These are phyloP conservation scores for Elaeidobius kamerunicus DNA, from an alignment of 2,888 invertebrate species.

Conservation along the genomic window DNA sequence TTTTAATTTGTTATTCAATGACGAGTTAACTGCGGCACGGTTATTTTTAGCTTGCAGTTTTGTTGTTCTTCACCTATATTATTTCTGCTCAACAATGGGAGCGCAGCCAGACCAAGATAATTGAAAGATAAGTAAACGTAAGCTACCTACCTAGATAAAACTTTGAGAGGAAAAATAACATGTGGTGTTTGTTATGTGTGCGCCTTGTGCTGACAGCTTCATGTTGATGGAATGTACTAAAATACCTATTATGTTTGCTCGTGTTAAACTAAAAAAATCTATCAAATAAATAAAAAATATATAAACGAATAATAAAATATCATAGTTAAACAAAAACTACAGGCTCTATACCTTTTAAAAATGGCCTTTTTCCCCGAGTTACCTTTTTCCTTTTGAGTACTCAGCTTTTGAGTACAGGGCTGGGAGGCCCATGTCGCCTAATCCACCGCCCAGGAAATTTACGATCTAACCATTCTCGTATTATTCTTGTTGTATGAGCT, in stretches of 20 bases:
- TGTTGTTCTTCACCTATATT: conserved; percentile 4
- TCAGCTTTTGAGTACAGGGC: too few relatives aligned
- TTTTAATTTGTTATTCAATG: conserved; percentile 9
- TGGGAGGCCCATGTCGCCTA: too few relatives aligned
- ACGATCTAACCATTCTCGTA: too few relatives aligned
- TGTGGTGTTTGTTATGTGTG: not conserved
- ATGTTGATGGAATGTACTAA: not conserved
- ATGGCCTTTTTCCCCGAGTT: too few relatives aligned
- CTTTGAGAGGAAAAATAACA: not conserved
- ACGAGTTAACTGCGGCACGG: conserved; percentile 1
- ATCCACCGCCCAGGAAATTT: too few relatives aligned
- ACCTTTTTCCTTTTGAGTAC: too few relatives aligned
- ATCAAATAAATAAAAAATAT: too few relatives aligned
- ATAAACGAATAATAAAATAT: too few relatives aligned
- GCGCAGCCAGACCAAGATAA: conserved; percentile 5
- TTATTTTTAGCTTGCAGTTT: conserved; percentile 9
- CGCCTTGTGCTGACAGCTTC: not conserved
- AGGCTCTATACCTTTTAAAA: too few relatives aligned
- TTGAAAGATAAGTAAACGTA: conserved; percentile 8
- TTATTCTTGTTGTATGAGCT: too few relatives aligned
- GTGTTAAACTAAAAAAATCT: not conserved
- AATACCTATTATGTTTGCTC: not conserved
- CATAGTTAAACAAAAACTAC: too few relatives aligned
- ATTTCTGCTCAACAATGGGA: not conserved
- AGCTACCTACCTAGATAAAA: conserved; percentile 1